Conservation (phyloP, 2,113 vertebrate species). For the Pipra filicauda region DNA sequence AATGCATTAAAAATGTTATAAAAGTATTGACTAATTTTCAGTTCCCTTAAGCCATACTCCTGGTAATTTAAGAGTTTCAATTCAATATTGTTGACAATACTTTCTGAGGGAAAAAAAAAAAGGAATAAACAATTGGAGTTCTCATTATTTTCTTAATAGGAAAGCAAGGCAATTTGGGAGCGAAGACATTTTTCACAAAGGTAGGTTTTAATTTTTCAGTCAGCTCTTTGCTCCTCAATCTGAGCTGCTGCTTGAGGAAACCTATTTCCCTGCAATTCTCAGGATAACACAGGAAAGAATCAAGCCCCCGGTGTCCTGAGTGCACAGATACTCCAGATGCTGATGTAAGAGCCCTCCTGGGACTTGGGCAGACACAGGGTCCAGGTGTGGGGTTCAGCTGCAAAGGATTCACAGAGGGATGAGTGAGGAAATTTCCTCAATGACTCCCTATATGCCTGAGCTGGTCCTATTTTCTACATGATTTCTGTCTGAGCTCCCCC, state of each 20-base stretch:
- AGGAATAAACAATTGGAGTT: constrained; percentile 9
- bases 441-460: background rate
- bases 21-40: constrained; percentile 55
- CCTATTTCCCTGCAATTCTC: background rate
- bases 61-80: constrained; percentile 36
- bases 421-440: background rate
- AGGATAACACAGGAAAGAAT: background rate
- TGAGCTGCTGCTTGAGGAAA: constrained; percentile 1
- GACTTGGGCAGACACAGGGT: background rate
- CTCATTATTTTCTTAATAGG: constrained; percentile 49
- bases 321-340: background rate
- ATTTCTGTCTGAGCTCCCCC: background rate
- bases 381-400: background rate
- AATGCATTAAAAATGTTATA: constrained; percentile 36
- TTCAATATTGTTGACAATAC: background rate
- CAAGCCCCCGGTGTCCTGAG: background rate
- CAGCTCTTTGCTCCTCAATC: background rate
- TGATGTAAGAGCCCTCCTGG: background rate
- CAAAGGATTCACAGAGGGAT: background rate
- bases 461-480: background rate
- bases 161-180: constrained; percentile 31
- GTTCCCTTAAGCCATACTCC: constrained; percentile 24
- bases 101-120: background rate
- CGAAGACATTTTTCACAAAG: constrained; percentile 41
- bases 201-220: constrained; percentile 35